Conservation (phyloP, 2,888 invertebrate genomes). For the Oasisia sp. region DNA sequence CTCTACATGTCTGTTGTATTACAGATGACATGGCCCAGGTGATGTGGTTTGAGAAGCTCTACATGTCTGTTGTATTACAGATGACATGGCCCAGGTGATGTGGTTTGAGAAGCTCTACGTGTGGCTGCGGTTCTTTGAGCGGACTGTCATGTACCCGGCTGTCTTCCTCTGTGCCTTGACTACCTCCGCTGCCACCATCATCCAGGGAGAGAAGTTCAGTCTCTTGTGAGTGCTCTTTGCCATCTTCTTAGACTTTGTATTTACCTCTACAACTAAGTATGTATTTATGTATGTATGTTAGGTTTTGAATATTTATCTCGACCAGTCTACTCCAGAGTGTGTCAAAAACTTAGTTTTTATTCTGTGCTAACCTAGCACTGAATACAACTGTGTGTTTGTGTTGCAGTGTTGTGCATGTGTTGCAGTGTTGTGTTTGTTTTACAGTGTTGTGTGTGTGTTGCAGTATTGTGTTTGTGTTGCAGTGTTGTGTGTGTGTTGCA, state of each 20-base stretch:
- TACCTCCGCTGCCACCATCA: constrained; percentile 82
- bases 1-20: neutral
- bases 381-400: no score
- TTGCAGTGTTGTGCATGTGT: no score
- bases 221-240: constrained; percentile 53
- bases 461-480: no score
- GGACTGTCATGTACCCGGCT: constrained; percentile 90
- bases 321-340: no score
- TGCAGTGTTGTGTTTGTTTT: no score
- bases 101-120: constrained; percentile 94
- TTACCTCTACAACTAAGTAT: neutral
- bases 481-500: no score
- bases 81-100: constrained; percentile 82
- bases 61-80: constrained; percentile 72
- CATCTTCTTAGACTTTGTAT: neutral
- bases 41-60: constrained; percentile 77
- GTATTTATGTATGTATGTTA: no score
- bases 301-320: no score
- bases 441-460: no score
- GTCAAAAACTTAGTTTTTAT: no score
- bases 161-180: constrained; percentile 90
- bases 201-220: constrained; percentile 77
- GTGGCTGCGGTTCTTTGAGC: constrained; percentile 88
- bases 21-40: neutral
- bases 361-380: no score